Evolutionary conservation across 2,113 vertebrate species (phyloP).

Genomic region (Nansenia antarctica): DNA sequence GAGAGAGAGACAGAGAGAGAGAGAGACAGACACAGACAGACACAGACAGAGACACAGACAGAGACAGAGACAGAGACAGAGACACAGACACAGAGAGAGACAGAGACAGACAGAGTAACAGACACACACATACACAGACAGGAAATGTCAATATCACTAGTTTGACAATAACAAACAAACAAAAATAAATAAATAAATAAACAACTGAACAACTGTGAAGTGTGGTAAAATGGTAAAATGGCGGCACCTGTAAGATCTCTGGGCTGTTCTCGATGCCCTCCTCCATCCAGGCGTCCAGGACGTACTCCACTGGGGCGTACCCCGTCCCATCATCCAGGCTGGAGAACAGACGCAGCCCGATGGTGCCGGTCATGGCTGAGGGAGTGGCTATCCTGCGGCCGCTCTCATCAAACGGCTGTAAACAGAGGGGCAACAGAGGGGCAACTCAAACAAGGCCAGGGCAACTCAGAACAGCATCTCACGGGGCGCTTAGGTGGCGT

Average conservation of each 20-base stretch:
- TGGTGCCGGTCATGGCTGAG: constrained; percentile 77
- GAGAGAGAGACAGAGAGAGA: fast-evolving
- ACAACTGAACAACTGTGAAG: no score
- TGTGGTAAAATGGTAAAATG: background rate
- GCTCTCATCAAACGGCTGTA: constrained; percentile 90
- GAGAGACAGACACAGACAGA: background rate
- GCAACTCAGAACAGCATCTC: no score
- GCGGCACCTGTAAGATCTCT: constrained; percentile 89
- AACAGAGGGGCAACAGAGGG: background rate
- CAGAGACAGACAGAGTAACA: no score
- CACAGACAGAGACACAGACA: background rate
- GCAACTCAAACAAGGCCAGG: background rate
- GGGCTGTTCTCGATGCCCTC: constrained; percentile 90
- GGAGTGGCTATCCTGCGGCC: constrained; percentile 81
- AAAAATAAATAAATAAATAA: no score
- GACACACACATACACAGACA: no score
- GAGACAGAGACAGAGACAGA: background rate
- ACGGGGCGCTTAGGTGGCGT: no score
- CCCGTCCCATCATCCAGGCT: constrained; percentile 90
- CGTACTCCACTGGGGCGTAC: constrained; percentile 78
- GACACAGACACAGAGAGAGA: constrained; percentile 4
- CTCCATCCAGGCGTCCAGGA: constrained; percentile 90
- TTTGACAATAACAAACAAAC: no score
- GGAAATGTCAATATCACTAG: no score
- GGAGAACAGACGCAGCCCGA: constrained; percentile 87